phyloP scores from a whole-genome alignment of 2,888 invertebrate species.

The Galerucella calmariensis region DNA sequence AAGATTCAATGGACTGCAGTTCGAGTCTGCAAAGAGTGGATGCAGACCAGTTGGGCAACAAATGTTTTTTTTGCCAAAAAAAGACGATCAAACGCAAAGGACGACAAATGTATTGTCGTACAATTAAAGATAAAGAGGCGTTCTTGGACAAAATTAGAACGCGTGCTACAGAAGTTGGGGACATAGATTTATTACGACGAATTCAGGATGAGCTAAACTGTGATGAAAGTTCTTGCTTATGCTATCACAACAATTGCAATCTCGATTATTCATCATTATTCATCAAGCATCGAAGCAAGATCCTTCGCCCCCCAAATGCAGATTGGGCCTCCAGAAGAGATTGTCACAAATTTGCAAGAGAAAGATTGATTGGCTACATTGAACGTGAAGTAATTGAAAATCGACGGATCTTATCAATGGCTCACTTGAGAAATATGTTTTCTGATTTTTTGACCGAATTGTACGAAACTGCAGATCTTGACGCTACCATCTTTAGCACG shows the following conservation, averaged over 20 bases:
- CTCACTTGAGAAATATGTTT: constrained; percentile 17
- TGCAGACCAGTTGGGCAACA: too few relatives aligned
- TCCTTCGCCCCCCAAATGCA: neutral
- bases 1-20: too few relatives aligned
- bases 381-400: constrained; percentile 18
- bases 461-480: constrained; percentile 10
- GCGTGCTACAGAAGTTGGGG: constrained; percentile 29
- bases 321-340: constrained; percentile 27
- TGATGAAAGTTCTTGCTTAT: neutral
- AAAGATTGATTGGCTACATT: constrained; percentile 15
- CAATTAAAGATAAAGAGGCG: too few relatives aligned
- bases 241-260: neutral
- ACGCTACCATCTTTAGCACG: neutral
- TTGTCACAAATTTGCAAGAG: constrained; percentile 27
- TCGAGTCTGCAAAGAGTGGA: too few relatives aligned
- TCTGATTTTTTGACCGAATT: constrained; percentile 22
- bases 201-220: neutral
- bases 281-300: neutral
- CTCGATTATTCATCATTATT: neutral
- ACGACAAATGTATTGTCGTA: too few relatives aligned
- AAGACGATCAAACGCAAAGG: too few relatives aligned
- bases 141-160: constrained; percentile 29
- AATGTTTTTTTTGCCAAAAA: too few relatives aligned
- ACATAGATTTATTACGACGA: neutral
- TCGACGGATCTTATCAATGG: constrained; percentile 16